phyloP scores from a whole-genome alignment of 1,140 invertebrate genomes.

The Bombyx mandarina region DNA sequence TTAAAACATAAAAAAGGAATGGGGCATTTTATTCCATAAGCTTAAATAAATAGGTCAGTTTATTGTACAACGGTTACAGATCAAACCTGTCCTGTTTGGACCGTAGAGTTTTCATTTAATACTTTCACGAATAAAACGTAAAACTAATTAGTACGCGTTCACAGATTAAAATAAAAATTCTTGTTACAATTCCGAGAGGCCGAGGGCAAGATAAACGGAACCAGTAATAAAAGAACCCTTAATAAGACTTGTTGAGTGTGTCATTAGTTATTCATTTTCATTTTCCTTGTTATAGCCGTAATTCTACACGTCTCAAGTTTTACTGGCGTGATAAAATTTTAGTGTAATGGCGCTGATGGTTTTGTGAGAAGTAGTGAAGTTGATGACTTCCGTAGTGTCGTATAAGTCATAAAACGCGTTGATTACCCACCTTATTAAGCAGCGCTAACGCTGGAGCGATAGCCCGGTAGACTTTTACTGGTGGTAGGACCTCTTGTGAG shows the following conservation, averaged over 20 bases:
- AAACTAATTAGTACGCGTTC: no score
- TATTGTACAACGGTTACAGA: no score
- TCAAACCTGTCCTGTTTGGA: no score
- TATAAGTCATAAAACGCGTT: constrained; percentile 5
- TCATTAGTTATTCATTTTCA: constrained; percentile 59
- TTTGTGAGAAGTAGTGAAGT: constrained; percentile 9
- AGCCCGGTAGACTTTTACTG: background rate
- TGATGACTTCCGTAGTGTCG: constrained; percentile 3
- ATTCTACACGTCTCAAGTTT: constrained; percentile 33
- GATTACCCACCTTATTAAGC: constrained; percentile 1
- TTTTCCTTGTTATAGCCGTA: constrained; percentile 37
- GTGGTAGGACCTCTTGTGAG: no score
- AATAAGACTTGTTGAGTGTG: constrained; percentile 39
- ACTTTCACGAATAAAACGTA: constrained; percentile 3
- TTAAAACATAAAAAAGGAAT: no score
- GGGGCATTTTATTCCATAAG: no score
- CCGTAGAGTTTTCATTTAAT: no score
- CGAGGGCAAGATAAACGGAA: constrained; percentile 24
- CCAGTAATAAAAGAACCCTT: constrained; percentile 36
- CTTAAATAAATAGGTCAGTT: no score
- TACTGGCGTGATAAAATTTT: constrained; percentile 29
- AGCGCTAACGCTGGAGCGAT: background rate
- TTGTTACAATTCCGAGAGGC: constrained; percentile 13
- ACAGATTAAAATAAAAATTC: constrained; percentile 19
- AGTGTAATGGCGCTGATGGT: constrained; percentile 18